These are phyloP conservation scores for Papilio gigon DNA, from an alignment of 2,888 invertebrate species.

Conservation along the genomic window DNA sequence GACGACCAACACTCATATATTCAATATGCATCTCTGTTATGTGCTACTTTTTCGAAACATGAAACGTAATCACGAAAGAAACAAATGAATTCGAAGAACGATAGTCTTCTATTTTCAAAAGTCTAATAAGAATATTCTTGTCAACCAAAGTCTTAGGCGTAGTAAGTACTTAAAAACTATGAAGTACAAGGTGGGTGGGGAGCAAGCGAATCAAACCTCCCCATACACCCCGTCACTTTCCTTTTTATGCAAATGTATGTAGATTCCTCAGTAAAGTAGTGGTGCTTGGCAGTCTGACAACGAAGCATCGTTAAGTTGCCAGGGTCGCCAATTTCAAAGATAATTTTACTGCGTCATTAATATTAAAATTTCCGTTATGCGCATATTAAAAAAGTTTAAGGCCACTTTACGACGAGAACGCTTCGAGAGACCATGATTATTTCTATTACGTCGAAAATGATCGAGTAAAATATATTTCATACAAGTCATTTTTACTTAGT, in stretches of 20 bases:
- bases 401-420: slow-evolving; percentile 20
- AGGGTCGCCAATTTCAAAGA: slow-evolving; percentile 43
- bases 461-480: not conserved
- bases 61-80: not conserved
- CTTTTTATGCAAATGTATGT: slow-evolving; percentile 70
- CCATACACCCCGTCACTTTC: slow-evolving; percentile 47
- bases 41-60: not conserved
- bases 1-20: no score
- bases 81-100: no score
- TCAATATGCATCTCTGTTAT: no score
- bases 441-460: slow-evolving; percentile 13
- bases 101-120: no score
- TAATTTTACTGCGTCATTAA: slow-evolving; percentile 38
- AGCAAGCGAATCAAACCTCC: slow-evolving; percentile 51
- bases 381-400: slow-evolving; percentile 34
- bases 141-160: not conserved
- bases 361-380: slow-evolving; percentile 35
- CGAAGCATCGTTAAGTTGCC: slow-evolving; percentile 45
- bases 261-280: slow-evolving; percentile 52
- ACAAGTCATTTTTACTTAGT: not conserved
- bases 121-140: not conserved
- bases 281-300: slow-evolving; percentile 46
- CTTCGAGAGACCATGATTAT: slow-evolving; percentile 9
- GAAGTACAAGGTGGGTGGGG: slow-evolving; percentile 9
- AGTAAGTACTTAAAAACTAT: slow-evolving; percentile 30